Conservation (phyloP, 2,888 invertebrate species). For the Latheticus oryzae region DNA sequence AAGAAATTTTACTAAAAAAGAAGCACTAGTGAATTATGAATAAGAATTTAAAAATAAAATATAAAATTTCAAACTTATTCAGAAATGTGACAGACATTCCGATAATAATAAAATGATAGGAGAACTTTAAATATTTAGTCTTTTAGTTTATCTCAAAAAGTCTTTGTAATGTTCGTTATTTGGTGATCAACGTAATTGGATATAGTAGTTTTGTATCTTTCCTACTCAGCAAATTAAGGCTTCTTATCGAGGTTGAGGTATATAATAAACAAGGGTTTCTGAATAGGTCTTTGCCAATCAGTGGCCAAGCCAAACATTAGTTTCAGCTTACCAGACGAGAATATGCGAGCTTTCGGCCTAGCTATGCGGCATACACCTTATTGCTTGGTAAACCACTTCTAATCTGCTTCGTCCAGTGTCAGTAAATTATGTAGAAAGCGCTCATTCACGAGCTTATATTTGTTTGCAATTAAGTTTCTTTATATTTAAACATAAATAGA, state of each 20-base stretch:
- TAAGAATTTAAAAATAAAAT: constrained; percentile 21
- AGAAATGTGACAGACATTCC: constrained; percentile 9
- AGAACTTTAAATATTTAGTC: constrained; percentile 1
- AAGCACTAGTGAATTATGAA: constrained; percentile 14
- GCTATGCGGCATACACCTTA: constrained; percentile 45
- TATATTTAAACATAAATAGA: constrained; percentile 16
- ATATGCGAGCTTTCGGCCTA: constrained; percentile 42
- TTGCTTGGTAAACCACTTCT: constrained; percentile 52
- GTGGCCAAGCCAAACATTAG: constrained; percentile 45
- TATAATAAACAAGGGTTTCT: constrained; percentile 30
- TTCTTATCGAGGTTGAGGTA: constrained; percentile 22
- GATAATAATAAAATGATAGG: constrained; percentile 7
- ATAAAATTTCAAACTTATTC: constrained; percentile 9
- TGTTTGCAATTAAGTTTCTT: too few species aligned
- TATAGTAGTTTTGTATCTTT: constrained; percentile 6
- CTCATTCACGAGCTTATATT: constrained; percentile 31
- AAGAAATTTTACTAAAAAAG: constrained; percentile 23
- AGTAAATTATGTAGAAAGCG: constrained; percentile 51
- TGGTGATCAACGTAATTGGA: constrained; percentile 17
- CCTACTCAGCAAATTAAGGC: constrained; percentile 9
- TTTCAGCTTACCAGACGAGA: constrained; percentile 47
- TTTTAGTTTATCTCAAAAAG: not conserved
- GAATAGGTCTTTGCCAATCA: constrained; percentile 40
- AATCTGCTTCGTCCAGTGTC: constrained; percentile 52
- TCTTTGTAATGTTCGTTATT: not conserved